Percentiles rank a stretch among this genome's conserved stretches.
These are phyloP conservation scores for Cosmopolites sordidus DNA, from an alignment of 2,888 invertebrate genomes.

Conservation along the genomic window DNA sequence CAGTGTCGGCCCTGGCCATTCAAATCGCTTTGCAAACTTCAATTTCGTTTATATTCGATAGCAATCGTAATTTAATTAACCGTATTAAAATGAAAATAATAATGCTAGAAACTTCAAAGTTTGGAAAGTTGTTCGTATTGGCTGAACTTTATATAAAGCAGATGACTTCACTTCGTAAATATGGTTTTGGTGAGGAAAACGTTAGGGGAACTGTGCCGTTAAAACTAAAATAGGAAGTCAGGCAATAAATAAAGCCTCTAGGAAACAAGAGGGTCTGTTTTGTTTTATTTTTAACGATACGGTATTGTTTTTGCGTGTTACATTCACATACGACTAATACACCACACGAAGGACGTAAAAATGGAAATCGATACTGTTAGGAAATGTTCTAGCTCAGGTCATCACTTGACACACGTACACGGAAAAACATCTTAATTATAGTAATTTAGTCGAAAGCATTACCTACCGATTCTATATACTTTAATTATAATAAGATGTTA, in stretches of 20 bases:
- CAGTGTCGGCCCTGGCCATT: neutral
- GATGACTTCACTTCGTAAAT: constrained; percentile 8
- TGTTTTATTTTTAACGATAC: constrained; percentile 20
- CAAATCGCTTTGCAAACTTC: too few relatives aligned
- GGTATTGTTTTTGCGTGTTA: constrained; percentile 19
- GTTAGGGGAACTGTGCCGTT: constrained; percentile 8
- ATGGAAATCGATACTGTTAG: constrained; percentile 12
- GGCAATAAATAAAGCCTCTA: constrained; percentile 18
- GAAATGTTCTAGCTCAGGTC: neutral
- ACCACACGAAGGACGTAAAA: constrained; percentile 13
- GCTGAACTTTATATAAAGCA: constrained; percentile 5
- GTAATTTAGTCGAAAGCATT: too few relatives aligned
- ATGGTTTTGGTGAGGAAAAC: constrained; percentile 2
- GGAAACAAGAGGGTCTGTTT: constrained; percentile 5
- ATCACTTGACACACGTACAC: too few relatives aligned
- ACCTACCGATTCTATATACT: too few relatives aligned
- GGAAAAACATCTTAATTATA: too few relatives aligned
- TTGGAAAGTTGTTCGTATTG: constrained; percentile 1
- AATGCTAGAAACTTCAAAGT: neutral
- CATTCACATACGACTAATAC: constrained; percentile 14
- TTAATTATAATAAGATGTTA: too few relatives aligned
- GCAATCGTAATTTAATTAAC: constrained; percentile 5
- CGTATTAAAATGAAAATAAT: constrained; percentile 3
- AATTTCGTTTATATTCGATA: too few relatives aligned
- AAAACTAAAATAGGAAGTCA: constrained; percentile 15